A percentile compares a stretch with the other conserved stretches of the same genome.
phyloP scores from a whole-genome alignment of 2,888 invertebrate genomes.

The Scelioninae gen. 1 region DNA sequence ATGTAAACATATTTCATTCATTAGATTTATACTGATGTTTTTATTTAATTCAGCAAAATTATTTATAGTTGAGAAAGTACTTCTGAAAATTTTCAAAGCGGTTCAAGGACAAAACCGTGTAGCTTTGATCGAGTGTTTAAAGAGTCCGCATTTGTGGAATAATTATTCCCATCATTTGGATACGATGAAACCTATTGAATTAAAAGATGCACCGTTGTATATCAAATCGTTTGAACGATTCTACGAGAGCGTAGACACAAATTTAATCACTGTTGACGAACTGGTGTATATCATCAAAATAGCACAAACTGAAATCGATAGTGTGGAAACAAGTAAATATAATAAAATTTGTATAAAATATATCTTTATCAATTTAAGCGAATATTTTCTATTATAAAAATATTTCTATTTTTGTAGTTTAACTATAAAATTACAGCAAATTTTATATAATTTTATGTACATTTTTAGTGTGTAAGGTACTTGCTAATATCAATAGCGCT shows the following conservation, averaged over 20 bases:
- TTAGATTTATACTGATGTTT: not conserved
- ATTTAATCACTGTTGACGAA: conserved; percentile 87
- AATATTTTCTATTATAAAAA: no score
- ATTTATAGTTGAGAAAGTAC: conserved; percentile 84
- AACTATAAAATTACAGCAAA: not conserved
- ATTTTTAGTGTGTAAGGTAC: conserved; percentile 75
- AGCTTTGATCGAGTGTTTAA: conserved; percentile 85
- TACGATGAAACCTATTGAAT: conserved; percentile 83
- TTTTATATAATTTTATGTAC: not conserved
- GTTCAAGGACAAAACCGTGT: conserved; percentile 86
- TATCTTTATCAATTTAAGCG: no score
- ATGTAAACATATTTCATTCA: no score
- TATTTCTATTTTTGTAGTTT: no score
- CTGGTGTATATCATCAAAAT: conserved; percentile 84
- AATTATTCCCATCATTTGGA: conserved; percentile 79
- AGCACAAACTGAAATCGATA: conserved; percentile 85
- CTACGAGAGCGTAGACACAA: conserved; percentile 84
- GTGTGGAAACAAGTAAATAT: conserved; percentile 84
- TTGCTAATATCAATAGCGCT: conserved; percentile 77
- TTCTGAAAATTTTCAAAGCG: conserved; percentile 87
- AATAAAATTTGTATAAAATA: no score
- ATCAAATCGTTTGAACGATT: conserved; percentile 86
- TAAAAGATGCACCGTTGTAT: conserved; percentile 86
- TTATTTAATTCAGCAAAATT: no score
- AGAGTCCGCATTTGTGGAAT: conserved; percentile 82